Evolutionary conservation across 1,140 invertebrate genomes (phyloP).

Genomic region (Calephelis virginiensis): DNA sequence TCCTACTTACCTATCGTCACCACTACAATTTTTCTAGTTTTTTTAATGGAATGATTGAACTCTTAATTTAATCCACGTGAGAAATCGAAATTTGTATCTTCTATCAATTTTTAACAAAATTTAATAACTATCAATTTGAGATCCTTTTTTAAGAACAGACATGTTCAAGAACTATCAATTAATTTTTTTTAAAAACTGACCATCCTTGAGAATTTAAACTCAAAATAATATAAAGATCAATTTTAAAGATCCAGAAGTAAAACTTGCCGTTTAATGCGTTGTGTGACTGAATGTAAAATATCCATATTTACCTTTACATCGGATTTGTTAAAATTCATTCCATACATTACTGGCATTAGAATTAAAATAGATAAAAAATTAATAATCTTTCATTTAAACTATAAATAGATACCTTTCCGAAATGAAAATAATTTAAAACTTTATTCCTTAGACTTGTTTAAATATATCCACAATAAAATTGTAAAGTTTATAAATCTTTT

Average conservation of each 20-base stretch:
- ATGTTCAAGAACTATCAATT: not conserved
- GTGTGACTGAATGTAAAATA: constrained; percentile 7
- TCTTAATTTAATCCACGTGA: constrained; percentile 37
- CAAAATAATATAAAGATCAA: constrained; percentile 4
- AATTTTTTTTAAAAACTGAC: not conserved
- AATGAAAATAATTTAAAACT: constrained; percentile 62
- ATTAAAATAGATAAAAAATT: constrained; percentile 69
- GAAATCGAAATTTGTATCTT: constrained; percentile 19
- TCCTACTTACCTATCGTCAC: constrained; percentile 71
- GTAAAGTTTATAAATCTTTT: constrained; percentile 74
- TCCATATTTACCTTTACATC: constrained; percentile 4
- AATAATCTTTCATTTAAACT: constrained; percentile 49
- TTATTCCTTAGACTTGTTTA: constrained; percentile 66
- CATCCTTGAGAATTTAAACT: constrained; percentile 12
- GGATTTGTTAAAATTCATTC: constrained; percentile 9
- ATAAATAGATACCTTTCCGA: constrained; percentile 65
- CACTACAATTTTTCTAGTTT: constrained; percentile 74
- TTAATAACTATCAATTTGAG: constrained; percentile 10
- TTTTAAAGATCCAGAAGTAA: constrained; percentile 11
- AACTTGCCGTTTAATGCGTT: not conserved
- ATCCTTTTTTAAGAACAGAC: constrained; percentile 11
- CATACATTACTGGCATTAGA: constrained; percentile 34
- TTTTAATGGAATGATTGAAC: constrained; percentile 64
- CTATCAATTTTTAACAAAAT: constrained; percentile 7
- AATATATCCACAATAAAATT: constrained; percentile 57